A percentile compares a stretch with the other conserved stretches of the same genome.
Evolutionary conservation across 2,888 invertebrate genomes (phyloP).

Genomic region (Cephus pygmeus): DNA sequence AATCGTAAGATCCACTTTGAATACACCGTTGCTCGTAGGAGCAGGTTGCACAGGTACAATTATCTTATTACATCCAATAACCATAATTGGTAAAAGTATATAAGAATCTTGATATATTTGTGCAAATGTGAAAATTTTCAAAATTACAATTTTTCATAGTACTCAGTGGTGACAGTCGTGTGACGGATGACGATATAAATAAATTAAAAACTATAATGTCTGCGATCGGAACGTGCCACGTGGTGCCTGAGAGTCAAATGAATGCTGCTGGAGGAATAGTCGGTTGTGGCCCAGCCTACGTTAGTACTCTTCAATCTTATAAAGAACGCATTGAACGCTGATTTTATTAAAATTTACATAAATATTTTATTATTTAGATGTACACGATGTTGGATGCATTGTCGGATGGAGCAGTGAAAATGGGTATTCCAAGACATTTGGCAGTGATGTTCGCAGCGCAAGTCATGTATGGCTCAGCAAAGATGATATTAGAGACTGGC

Average conservation of each 20-base stretch:
- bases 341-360: conserved; percentile 12
- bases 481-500: conserved; percentile 79
- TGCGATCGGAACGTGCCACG: conserved; percentile 74
- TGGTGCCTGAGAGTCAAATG: conserved; percentile 81
- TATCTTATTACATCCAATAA: conserved; percentile 8
- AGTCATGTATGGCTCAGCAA: conserved; percentile 79
- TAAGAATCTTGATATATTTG: neutral
- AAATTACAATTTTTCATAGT: conserved; percentile 21
- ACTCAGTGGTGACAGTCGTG: conserved; percentile 45
- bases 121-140: neutral
- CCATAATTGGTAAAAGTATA: neutral
- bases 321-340: neutral
- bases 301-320: conserved; percentile 66
- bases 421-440: conserved; percentile 83
- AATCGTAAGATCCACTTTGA: conserved; percentile 17
- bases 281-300: conserved; percentile 91
- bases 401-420: conserved; percentile 90
- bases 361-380: conserved; percentile 67
- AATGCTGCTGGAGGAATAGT: conserved; percentile 81
- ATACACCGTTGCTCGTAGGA: conserved; percentile 58
- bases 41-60: conserved; percentile 61
- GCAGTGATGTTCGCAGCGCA: conserved; percentile 86
- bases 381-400: conserved; percentile 88
- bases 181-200: conserved; percentile 70
- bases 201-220: conserved; percentile 73